These are phyloP conservation scores for Hyppa rectilinea DNA, from an alignment of 2,888 invertebrate species.

Conservation along the genomic window DNA sequence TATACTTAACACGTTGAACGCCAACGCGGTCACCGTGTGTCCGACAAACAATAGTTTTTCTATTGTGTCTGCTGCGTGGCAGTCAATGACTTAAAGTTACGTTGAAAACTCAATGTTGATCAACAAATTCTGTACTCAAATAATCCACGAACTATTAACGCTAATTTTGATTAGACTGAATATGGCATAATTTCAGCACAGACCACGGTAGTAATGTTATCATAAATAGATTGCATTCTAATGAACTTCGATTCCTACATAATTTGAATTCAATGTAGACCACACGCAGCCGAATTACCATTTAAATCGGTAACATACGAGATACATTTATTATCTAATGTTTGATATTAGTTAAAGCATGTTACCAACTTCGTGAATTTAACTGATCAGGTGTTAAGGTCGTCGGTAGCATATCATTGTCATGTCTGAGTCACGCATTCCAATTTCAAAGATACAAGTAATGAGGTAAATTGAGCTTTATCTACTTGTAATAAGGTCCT, in stretches of 20 bases:
- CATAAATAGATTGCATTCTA: constrained; percentile 39
- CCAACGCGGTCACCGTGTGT: too few species aligned
- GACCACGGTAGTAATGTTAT: constrained; percentile 26
- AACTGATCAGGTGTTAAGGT: constrained; percentile 56
- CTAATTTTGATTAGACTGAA: constrained; percentile 6
- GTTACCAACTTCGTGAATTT: constrained; percentile 44
- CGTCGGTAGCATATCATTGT: constrained; percentile 50
- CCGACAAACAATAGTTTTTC: too few species aligned
- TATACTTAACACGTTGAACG: too few species aligned
- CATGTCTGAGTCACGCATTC: constrained; percentile 32
- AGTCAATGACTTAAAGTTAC: too few species aligned
- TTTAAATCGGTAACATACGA: constrained; percentile 48
- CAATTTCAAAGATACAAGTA: not conserved
- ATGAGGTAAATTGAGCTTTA: constrained; percentile 22
- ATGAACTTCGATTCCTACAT: constrained; percentile 30
- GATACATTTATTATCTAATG: constrained; percentile 11
- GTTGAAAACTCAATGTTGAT: not conserved
- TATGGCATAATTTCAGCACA: not conserved
- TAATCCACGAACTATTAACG: not conserved
- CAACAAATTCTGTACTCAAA: not conserved
- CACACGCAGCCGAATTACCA: constrained; percentile 40
- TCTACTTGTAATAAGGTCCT: constrained; percentile 24
- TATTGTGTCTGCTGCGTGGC: too few species aligned
- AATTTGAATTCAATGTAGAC: constrained; percentile 17
- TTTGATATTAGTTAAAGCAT: constrained; percentile 43